Evolutionary conservation across 2,113 vertebrate species (phyloP), one percentile per base, ranked within the genome.

Genomic region (Eulemur rufifrons): DNA sequence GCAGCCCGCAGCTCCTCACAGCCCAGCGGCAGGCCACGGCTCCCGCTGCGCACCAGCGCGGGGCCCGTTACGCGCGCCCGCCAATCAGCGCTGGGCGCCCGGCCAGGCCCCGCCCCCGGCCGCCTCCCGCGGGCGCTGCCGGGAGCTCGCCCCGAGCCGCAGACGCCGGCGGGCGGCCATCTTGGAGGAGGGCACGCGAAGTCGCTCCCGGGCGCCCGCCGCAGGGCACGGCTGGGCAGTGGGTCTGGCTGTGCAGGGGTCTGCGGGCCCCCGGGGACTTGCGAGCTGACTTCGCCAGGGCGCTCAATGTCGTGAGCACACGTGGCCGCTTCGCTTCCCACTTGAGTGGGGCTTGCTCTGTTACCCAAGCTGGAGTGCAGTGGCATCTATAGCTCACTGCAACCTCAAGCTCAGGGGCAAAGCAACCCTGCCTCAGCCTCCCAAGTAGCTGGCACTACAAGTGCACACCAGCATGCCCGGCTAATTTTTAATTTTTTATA

Each of bases 51-150:
- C 82, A n/a, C 56, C 29, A 11, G 56, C 54, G 54, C 66, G 45
- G 12, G 83, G 80, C 73, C 90, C 3, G 29, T 29, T 32, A 7
- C 69, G 69, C 4, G n/a, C 23, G n/a, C n/a, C 4, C 12, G 5
- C 98, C 98, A 98, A 98, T 98, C 91, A 95, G 76, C 76, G 42
- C 47, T 9, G 15, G 25, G 12, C 34, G 18, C 29, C 39, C 4
- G 21, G 11, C 86, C 90, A 6, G 2, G 2, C 61, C 71, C 87
- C 95, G 42, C 96, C 86, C 84, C 42, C 2, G 1, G 11, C 2
- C 45, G 0, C 66, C 92, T 50, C 91, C 32, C 12, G 8, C 3
- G 0, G 37, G 1, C 42, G 37, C 96, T 86, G 64, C 91, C 81
- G 27, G 8, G 3, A 0, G 50, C 8, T 15, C 1, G 5, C 18